Evolutionary conservation across 1,140 invertebrate genomes (phyloP).

Genomic region (Pogonomyrmex barbatus): DNA sequence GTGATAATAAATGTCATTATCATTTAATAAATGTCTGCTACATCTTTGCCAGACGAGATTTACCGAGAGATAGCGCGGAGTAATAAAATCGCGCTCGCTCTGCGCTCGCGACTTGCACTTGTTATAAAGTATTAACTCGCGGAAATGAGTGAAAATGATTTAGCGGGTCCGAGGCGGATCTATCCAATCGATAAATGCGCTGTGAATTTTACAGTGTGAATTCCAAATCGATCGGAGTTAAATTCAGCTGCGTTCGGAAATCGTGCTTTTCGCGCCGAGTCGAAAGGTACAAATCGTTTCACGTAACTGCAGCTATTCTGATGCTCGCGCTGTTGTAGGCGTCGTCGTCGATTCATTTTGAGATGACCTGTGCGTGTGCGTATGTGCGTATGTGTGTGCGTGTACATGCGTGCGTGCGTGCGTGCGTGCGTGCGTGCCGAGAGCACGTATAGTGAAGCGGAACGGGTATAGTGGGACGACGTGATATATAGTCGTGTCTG

Average conservation of each 20-base stretch:
- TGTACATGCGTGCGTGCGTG: conserved; percentile 62
- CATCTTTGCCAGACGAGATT: background rate
- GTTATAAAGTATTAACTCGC: background rate
- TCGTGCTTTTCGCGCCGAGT: background rate
- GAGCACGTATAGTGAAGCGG: conserved; percentile 50
- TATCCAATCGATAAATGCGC: no score
- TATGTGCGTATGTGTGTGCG: conserved; percentile 47
- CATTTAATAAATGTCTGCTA: background rate
- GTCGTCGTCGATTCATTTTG: conserved; percentile 58
- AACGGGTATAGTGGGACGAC: conserved; percentile 58
- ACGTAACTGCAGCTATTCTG: conserved; percentile 46
- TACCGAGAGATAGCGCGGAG: background rate
- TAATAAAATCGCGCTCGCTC: background rate
- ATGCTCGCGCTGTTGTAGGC: conserved; percentile 25
- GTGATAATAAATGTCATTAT: background rate
- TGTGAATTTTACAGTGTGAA: background rate
- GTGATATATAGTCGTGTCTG: conserved; percentile 69
- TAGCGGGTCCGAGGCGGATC: no score
- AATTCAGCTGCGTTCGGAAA: conserved; percentile 15
- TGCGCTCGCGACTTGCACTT: background rate
- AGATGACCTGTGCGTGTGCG: conserved; percentile 59
- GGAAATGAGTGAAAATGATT: background rate
- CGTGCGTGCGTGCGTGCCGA: conserved; percentile 48
- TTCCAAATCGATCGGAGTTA: background rate
- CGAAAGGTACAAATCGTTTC: conserved; percentile 44